These are phyloP conservation scores for Pyrrhosoma nymphula DNA, from an alignment of 2,888 invertebrate genomes.

Conservation along the genomic window DNA sequence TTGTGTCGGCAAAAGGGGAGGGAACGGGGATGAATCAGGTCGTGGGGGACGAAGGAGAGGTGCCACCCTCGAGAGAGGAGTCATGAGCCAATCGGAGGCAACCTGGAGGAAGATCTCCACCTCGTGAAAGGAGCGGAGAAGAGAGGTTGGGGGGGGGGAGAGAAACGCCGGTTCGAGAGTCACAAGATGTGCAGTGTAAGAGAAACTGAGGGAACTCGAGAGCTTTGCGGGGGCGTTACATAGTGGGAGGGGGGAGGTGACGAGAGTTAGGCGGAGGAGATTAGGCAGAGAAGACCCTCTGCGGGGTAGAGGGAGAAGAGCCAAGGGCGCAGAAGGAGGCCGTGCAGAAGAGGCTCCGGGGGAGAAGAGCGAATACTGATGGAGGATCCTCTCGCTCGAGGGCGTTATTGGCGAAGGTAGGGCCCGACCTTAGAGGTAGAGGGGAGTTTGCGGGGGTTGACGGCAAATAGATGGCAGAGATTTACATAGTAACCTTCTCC, in stretches of 20 bases:
- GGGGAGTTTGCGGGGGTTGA: neutral
- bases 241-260: neutral
- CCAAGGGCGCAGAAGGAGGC: conserved; percentile 8
- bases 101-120: neutral
- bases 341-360: conserved; percentile 10
- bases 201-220: conserved; percentile 24
- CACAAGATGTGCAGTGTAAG: neutral
- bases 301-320: neutral
- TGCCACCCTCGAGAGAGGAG: neutral
- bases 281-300: conserved; percentile 7
- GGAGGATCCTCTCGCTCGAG: neutral
- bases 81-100: neutral
- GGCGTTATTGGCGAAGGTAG: neutral
- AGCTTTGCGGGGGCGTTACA: neutral
- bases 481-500: neutral
- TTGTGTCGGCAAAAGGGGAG: neutral
- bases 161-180: neutral
- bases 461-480: conserved; percentile 11
- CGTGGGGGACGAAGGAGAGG: neutral
- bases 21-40: neutral
- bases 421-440: neutral
- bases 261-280: neutral
- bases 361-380: neutral
- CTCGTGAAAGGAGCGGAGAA: neutral
- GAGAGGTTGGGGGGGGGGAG: neutral